Base-by-base conservation (phyloP, 2,797 vertebrate genomes). In the Acanthis flammea region DNA sequence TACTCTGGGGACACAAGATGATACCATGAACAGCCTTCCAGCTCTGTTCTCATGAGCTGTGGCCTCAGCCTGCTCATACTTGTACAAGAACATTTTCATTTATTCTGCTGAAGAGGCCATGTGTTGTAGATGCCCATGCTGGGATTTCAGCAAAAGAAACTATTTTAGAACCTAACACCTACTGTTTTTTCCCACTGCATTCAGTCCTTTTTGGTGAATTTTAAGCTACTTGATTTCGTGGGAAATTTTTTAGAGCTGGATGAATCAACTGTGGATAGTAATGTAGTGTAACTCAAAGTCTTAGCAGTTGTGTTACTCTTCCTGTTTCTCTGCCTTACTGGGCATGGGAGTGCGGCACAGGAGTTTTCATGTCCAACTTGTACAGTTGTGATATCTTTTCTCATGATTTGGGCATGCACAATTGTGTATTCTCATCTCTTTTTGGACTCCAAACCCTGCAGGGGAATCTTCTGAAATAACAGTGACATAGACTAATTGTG, bases 341-440 rank as follows among this genome's bases (percentile, higher is more conserved):
- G 53, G 21, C 51, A 24, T 0, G 0, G 45, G 25, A 41, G 28
- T 0, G 0, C 5, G 14, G 3, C 47, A 16, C 25, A 39, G 41
- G 33, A 25, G 15, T 77, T 96, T 47, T 8, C 3, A 2, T 63
- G 25, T 25, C 44, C 75, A 45, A 45, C 67, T 37, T 72, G 31
- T 27, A 15, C 19, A 53, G 25, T 11, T 77, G 19, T 28, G 24
- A 1, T 54, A 4, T 6, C 4, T 72, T 88, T 94, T 63, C 28
- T 48, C 1, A 0, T 81, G 35, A 3, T 62, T 76, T 31, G 44
- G 22, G 19, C 57, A 33, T 47, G n/a, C 54, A 72, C 24, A 75
- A 92, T 48, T 45, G 11, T 60, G 25, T 63, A 8, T 74, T 78
- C 16, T 37, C 7, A 9, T 48, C 6, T 74, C 19, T 25, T 54